phyloP scores from a whole-genome alignment of 2,888 invertebrate species.

The Serrognathus titanus region DNA sequence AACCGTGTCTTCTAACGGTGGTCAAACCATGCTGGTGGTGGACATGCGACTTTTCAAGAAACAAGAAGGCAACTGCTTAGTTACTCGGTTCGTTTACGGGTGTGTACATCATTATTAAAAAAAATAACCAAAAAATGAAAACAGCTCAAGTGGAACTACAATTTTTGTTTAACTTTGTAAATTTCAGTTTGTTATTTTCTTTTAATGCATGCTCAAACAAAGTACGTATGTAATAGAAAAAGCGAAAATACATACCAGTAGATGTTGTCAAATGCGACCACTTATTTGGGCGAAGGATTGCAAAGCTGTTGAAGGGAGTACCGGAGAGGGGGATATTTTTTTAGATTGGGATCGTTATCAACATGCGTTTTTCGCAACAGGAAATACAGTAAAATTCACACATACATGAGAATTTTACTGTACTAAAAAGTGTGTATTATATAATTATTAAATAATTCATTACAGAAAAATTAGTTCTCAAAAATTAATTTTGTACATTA shows the following conservation, averaged over 20 bases:
- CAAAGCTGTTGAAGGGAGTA: not conserved
- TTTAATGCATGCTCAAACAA: not conserved
- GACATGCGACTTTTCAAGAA: slow-evolving; percentile 4
- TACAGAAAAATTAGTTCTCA: no score
- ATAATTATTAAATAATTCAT: no score
- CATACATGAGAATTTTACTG: no score
- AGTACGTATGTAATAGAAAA: not conserved
- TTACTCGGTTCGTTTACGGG: no score
- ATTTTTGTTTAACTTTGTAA: no score
- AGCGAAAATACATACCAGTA: not conserved
- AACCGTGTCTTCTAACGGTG: slow-evolving; percentile 41
- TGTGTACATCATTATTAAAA: no score
- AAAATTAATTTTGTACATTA: no score
- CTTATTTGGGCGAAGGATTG: not conserved
- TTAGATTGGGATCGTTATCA: not conserved
- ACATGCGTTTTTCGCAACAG: not conserved
- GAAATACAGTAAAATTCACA: not conserved
- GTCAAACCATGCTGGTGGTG: slow-evolving; percentile 22
- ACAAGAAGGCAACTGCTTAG: no score
- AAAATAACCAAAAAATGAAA: no score
- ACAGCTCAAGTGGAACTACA: no score
- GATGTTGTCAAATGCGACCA: not conserved
- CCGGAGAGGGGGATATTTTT: not conserved
- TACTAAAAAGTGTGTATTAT: no score
- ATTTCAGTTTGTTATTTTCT: no score